Percentiles rank a stretch among this genome's conserved stretches.
These are phyloP conservation scores for Chitala chitala DNA, from an alignment of 2,113 vertebrate genomes.

Conservation along the genomic window DNA sequence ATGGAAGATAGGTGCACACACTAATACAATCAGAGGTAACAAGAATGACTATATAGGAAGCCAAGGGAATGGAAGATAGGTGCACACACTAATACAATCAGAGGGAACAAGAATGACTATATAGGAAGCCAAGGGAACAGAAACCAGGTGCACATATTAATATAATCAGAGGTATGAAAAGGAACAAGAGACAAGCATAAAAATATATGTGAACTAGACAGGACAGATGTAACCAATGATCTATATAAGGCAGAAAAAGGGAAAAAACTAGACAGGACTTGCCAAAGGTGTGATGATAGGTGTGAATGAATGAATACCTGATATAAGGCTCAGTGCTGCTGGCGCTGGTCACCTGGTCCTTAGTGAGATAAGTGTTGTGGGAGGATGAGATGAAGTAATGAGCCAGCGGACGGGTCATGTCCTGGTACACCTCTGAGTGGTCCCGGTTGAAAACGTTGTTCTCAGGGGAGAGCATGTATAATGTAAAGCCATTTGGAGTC, in stretches of 20 bases:
- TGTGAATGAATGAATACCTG: conserved; percentile 57
- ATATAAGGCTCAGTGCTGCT: conserved; percentile 89
- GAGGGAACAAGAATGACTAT: no score
- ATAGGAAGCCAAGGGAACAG: no score
- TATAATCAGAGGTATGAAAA: no score
- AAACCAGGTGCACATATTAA: no score
- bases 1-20: no score
- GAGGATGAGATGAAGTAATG: conserved; percentile 96
- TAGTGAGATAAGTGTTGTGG: conserved; percentile 95
- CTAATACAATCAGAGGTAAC: no score
- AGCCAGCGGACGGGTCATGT: conserved; percentile 81
- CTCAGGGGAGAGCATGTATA: conserved; percentile 86
- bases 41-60: no score
- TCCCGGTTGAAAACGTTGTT: conserved; percentile 73
- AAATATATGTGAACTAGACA: no score
- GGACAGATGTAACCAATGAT: no score
- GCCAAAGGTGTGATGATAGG: neutral
- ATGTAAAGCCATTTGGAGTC: conserved; percentile 90
- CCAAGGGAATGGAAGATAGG: no score
- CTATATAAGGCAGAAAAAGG: neutral
- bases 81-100: no score
- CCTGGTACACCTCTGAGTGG: conserved; percentile 76
- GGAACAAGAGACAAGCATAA: no score
- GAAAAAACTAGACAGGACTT: neutral
- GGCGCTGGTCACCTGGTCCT: conserved; percentile 77